Conservation (phyloP, 2,113 vertebrate genomes). For the Gopherus evgoodei region DNA sequence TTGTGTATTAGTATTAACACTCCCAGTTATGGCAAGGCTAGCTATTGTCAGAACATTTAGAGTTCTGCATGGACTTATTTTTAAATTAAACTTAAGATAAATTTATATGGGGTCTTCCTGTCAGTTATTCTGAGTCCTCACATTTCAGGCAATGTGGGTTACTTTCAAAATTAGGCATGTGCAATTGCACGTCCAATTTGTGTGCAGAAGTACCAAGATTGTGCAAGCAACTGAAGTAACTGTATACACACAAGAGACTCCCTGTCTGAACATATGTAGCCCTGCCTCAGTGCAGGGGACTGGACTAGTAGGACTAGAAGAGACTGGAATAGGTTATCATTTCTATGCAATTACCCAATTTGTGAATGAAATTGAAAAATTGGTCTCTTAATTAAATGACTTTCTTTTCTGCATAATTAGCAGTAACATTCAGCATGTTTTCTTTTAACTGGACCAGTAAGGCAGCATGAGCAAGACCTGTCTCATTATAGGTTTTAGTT, state of each 20-base stretch:
- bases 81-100: not conserved
- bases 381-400: fast-evolving
- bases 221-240: not conserved
- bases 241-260: not conserved
- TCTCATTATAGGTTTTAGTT: not conserved
- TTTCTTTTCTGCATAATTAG: not conserved
- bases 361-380: not conserved
- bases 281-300: not conserved
- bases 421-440: not conserved
- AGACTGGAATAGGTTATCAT: not conserved
- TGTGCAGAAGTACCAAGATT: fast-evolving
- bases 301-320: not conserved
- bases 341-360: not conserved
- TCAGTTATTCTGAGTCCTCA: not conserved
- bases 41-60: fast-evolving
- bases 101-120: not conserved
- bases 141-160: fast-evolving
- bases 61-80: not conserved
- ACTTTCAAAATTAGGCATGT: not conserved
- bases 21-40: not conserved
- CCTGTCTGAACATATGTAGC: not conserved
- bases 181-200: not conserved
- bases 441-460: not conserved
- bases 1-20: not conserved
- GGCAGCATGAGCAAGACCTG: not conserved